Conservation (phyloP, 1,140 invertebrate genomes). For the Pseudomyrmex concolor region DNA sequence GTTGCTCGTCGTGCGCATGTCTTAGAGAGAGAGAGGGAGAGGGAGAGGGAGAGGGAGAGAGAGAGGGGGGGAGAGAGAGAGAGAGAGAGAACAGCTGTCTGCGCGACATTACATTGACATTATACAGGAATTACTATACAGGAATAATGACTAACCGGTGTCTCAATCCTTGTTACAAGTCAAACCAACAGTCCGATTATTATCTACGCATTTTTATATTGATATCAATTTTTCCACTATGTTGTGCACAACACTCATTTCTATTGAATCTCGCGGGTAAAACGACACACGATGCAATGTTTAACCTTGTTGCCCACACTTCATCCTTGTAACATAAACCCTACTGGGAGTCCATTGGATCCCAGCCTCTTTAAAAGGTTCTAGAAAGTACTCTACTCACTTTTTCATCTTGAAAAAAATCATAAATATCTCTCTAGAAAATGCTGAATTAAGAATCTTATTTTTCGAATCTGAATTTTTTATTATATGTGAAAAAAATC, state of each 20-base stretch:
- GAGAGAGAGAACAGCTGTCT: constrained; percentile 60
- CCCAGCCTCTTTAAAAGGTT: too few relatives aligned
- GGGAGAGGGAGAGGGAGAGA: neutral
- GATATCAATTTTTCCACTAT: constrained; percentile 24
- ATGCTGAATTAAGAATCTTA: too few relatives aligned
- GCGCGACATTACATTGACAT: constrained; percentile 47
- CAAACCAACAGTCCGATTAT: neutral
- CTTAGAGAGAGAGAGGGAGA: neutral
- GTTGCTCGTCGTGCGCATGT: neutral
- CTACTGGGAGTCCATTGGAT: too few relatives aligned
- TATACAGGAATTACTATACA: constrained; percentile 2
- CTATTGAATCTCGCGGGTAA: constrained; percentile 1
- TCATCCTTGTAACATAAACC: too few relatives aligned
- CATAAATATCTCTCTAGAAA: too few relatives aligned
- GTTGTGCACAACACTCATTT: neutral
- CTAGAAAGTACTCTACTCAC: too few relatives aligned
- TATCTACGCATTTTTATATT: neutral
- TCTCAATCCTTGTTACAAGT: neutral
- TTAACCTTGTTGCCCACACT: too few relatives aligned
- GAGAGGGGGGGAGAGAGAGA: neutral
- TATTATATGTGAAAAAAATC: too few relatives aligned
- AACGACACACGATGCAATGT: neutral
- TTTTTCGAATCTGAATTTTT: too few relatives aligned
- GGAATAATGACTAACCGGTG: constrained; percentile 43
- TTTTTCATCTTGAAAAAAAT: too few relatives aligned